Evolutionary conservation across 2,113 vertebrate species (phyloP).

Genomic region (Mohoua ochrocephala): DNA sequence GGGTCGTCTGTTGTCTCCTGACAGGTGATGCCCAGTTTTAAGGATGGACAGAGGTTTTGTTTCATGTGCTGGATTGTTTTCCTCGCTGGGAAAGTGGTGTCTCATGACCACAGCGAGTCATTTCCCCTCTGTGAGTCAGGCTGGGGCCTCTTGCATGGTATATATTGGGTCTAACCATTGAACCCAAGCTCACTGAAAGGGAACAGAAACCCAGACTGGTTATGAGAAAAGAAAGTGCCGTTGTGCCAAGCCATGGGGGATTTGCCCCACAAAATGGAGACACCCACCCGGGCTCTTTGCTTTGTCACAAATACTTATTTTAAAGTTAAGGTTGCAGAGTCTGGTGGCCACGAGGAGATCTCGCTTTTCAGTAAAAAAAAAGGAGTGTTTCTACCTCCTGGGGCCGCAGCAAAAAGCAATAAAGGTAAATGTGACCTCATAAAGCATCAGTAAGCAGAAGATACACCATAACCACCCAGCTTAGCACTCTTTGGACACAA

Average conservation of each 20-base stretch:
- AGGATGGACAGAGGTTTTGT: not conserved
- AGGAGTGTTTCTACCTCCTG: not conserved
- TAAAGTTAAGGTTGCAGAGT: not conserved
- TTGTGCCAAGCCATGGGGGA: not conserved
- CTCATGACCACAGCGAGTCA: not conserved
- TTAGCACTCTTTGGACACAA: not conserved
- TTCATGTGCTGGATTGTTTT: not conserved
- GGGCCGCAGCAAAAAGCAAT: not conserved
- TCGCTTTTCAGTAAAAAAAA: not conserved
- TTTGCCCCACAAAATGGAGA: not conserved
- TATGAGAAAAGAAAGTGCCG: not conserved
- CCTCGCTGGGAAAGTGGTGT: not conserved
- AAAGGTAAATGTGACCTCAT: not conserved
- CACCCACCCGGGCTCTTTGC: not conserved
- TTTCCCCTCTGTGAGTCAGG: conserved; percentile 13
- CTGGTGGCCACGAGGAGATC: not conserved
- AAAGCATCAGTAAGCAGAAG: not conserved
- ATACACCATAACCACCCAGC: accelerated
- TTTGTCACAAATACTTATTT: not conserved
- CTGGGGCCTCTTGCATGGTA: not conserved
- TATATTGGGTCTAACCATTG: not conserved
- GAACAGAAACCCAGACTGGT: not conserved
- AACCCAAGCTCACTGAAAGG: not conserved
- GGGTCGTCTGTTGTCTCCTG: not conserved
- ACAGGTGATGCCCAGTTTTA: not conserved